These are phyloP conservation scores for Probaryconus sp. DNA, from an alignment of 1,140 invertebrate species.

Conservation along the genomic window DNA sequence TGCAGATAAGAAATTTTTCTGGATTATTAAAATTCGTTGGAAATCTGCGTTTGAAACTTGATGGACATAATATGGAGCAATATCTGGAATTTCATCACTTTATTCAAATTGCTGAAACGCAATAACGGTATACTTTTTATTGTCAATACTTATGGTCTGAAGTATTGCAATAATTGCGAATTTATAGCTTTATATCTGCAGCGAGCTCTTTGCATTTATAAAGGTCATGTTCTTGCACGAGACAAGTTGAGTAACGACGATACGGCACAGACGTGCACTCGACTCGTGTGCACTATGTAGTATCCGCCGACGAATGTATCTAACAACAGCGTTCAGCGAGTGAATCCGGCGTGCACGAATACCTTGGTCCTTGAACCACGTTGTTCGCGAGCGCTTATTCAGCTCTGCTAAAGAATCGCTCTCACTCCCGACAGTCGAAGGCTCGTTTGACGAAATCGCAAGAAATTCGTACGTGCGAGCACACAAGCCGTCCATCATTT, in stretches of 20 bases:
- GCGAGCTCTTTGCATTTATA: conserved; percentile 59
- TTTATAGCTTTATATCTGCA: conserved; percentile 53
- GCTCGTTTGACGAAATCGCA: conserved; percentile 33
- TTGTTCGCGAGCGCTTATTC: conserved; percentile 37
- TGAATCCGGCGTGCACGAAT: conserved; percentile 50
- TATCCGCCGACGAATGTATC: conserved; percentile 56
- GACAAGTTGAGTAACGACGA: conserved; percentile 64
- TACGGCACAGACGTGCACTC: conserved; percentile 55
- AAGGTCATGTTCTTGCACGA: conserved; percentile 62
- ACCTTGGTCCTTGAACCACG: conserved; percentile 59
- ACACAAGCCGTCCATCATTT: conserved; percentile 12
- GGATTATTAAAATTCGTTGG: no score
- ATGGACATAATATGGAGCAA: no score
- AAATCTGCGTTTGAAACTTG: no score
- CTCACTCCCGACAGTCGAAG: conserved; percentile 1
- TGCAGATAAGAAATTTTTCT: no score
- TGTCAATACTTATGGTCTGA: conserved; percentile 9
- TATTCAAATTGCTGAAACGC: not conserved
- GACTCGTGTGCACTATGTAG: conserved; percentile 54
- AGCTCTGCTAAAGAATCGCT: conserved; percentile 24
- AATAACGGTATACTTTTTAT: conserved; percentile 3
- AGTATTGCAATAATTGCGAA: conserved; percentile 59
- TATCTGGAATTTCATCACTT: conserved; percentile 8
- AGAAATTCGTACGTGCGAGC: conserved; percentile 25
- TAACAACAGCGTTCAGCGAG: conserved; percentile 60